Percentiles rank a stretch among this genome's conserved stretches.
Conservation (phyloP, 2,113 vertebrate species). For the Odocoileus hemionus region DNA sequence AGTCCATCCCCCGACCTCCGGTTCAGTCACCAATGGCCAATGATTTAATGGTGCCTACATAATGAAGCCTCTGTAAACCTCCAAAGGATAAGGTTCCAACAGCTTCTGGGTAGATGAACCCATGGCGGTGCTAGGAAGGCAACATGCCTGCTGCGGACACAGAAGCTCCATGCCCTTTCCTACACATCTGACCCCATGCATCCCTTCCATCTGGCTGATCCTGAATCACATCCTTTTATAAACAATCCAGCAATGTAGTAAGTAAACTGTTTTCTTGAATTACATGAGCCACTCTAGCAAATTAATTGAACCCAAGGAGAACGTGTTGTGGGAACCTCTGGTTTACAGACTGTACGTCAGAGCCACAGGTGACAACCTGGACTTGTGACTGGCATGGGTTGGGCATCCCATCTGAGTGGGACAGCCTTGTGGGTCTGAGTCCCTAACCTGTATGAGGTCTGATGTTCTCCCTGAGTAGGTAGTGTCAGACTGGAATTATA, state of each 20-base stretch:
- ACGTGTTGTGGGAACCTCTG: background rate
- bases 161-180: background rate
- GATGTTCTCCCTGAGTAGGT: background rate
- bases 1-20: accelerated
- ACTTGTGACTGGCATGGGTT: background rate
- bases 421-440: background rate
- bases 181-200: background rate
- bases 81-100: background rate
- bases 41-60: background rate
- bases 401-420: background rate
- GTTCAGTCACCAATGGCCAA: background rate
- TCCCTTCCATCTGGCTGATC: background rate
- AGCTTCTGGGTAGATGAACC: background rate
- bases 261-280: background rate
- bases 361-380: background rate
- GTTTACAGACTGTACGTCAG: background rate
- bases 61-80: background rate
- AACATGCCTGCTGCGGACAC: accelerated
- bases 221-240: background rate
- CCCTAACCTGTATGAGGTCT: background rate
- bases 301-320: background rate
- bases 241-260: background rate
- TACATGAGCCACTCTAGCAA: background rate
- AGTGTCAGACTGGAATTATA: background rate
- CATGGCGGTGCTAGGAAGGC: background rate